Evolutionary conservation across 2,888 invertebrate species (phyloP).

Genomic region (Branchellion lobata): DNA sequence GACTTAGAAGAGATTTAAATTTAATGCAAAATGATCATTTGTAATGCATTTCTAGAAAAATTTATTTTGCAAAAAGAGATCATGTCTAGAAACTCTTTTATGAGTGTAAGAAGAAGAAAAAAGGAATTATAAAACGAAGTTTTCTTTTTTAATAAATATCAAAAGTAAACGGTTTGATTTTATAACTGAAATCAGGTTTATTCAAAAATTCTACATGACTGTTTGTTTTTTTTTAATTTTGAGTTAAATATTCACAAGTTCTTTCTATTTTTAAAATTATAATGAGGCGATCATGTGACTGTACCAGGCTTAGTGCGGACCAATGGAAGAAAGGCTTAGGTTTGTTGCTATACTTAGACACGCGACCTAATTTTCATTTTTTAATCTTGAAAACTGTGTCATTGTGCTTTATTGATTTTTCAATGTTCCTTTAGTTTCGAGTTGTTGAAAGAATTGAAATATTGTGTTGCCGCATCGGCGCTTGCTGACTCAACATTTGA

Average conservation of each 20-base stretch:
- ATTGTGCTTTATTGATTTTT: conserved; percentile 15
- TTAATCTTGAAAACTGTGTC: neutral
- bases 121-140: too few species aligned
- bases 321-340: neutral
- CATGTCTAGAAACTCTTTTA: too few species aligned
- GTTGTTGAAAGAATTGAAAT: neutral
- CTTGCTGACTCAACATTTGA: neutral
- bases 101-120: too few species aligned
- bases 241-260: too few species aligned
- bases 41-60: neutral
- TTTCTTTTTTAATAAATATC: too few species aligned
- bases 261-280: neutral
- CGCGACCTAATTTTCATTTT: neutral
- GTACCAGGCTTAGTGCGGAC: neutral
- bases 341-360: neutral
- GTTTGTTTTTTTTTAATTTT: too few species aligned
- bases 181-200: too few species aligned
- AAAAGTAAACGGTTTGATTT: too few species aligned
- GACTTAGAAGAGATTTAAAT: too few species aligned
- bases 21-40: too few species aligned
- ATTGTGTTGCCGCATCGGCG: too few species aligned
- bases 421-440: neutral
- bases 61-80: neutral
- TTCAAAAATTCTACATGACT: neutral
- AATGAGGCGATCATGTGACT: conserved; percentile 15